Base-by-base conservation (phyloP, 1,140 invertebrate species). In the Oncopodura yosiiana region DNA sequence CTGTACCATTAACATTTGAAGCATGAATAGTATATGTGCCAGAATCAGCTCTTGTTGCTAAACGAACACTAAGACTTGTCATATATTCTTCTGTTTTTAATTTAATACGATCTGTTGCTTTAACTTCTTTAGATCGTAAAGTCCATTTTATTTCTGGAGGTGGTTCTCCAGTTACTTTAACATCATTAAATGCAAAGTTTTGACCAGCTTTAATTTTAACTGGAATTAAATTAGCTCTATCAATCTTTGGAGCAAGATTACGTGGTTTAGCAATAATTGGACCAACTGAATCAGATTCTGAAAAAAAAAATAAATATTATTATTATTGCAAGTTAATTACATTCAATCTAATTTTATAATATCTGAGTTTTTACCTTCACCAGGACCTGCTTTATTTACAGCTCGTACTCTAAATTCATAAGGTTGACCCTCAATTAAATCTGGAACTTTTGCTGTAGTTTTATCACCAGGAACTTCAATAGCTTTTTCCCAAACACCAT, bases 401-500 rank as follows among this genome's bases (percentile, higher is more conserved):
- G 91, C 92, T 43, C 81, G 77, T 0, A 97, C 91, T 26, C 94
- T 78, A 77, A 88, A 93, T 68, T 92, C 85, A 66, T 94, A 94
- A 0, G 82, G 77, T 68, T 93, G 84, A 23, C 91, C 92, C 73
- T 94, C 90, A 21, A 84, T 82, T 8, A 99, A 75, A 71, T 93
- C 83, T 0, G 84, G 83, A 18, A 97, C 90, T 36, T 83, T 87
- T 19, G 84, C 87, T 46, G 78, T 82, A n/a, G 83, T 86, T 64
- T 81, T 73, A 62, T 81, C 78, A 9, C 83, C 84, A 4, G 90
- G 87, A 9, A 85, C 81, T 70, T 88, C 86, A 2, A 84, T 66
- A 0, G 86, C 88, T 69, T 89, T 92, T 68, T 93, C 89, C 93
- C 93, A 97, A 65, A 89, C 82, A 18, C 89, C 88, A 66, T 86